A percentile compares a stretch with the other conserved stretches of the same genome.
These are phyloP conservation scores for Andricus quercusramuli DNA, from an alignment of 2,888 invertebrate species.

Conservation along the genomic window DNA sequence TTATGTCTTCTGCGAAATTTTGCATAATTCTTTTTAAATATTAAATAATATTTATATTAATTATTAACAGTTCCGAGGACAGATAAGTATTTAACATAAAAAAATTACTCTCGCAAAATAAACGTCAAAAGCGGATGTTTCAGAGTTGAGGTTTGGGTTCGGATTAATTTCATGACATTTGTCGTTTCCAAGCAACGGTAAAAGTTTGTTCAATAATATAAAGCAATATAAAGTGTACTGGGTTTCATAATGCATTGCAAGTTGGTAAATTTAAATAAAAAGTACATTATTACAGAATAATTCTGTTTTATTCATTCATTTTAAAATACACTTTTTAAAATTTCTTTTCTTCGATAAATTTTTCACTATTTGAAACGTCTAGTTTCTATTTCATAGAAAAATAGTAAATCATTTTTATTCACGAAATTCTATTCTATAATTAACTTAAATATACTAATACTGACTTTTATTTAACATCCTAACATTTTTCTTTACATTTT, in stretches of 20 bases:
- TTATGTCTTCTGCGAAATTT: conserved; percentile 47
- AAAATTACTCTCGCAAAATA: neutral
- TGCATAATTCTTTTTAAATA: neutral
- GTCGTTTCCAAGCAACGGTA: conserved; percentile 29
- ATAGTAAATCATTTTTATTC: too few relatives aligned
- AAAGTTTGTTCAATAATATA: conserved; percentile 24
- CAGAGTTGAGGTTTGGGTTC: neutral
- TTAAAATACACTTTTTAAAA: too few relatives aligned
- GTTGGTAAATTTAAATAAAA: neutral
- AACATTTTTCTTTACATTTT: neutral
- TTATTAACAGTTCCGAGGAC: neutral
- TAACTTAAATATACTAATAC: too few relatives aligned
- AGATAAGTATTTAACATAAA: neutral
- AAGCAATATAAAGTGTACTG: neutral
- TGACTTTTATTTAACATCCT: too few relatives aligned
- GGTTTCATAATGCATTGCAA: neutral
- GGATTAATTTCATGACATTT: neutral
- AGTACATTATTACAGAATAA: neutral
- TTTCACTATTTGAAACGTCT: too few relatives aligned
- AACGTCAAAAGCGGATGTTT: neutral
- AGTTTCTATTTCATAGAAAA: too few relatives aligned
- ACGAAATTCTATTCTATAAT: too few relatives aligned
- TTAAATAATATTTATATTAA: neutral
- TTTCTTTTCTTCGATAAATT: too few relatives aligned
- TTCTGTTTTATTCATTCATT: too few relatives aligned